Evolutionary conservation across 30 jellyfish, hydroid and myxozoan species (phyloP).

Genomic region (Aurelia sp.): DNA sequence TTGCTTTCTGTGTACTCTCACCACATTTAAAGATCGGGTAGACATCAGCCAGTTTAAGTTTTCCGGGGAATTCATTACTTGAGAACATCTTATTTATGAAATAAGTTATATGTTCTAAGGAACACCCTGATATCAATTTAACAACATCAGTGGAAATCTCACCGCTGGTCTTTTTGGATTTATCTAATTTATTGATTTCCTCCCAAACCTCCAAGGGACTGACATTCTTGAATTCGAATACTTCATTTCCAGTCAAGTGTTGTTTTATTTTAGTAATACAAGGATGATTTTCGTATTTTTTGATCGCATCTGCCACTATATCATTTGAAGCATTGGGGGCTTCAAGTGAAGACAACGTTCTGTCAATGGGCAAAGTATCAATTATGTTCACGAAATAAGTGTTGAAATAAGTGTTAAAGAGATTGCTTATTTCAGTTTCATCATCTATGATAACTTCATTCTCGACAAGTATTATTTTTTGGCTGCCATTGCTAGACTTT

Average conservation of each 20-base stretch:
- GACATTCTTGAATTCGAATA: neutral
- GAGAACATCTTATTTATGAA: neutral
- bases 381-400: constrained; percentile 30
- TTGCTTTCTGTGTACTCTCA: constrained; percentile 13
- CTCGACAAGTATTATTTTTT: too few relatives aligned
- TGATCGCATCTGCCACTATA: neutral
- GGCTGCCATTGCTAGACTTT: too few relatives aligned
- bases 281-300: neutral
- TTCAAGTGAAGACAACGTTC: neutral
- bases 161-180: neutral
- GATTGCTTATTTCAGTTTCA: constrained; percentile 3
- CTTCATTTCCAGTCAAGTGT: neutral
- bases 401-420: constrained; percentile 10
- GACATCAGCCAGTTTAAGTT: neutral
- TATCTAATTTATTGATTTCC: neutral
- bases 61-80: too few relatives aligned
- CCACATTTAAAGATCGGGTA: constrained; percentile 9
- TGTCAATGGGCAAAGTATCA: neutral
- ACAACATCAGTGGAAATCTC: neutral
- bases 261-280: neutral
- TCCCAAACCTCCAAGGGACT: constrained; percentile 3
- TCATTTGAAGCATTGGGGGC: neutral
- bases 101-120: neutral
- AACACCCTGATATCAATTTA: constrained; percentile 1
- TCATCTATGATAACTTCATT: constrained; percentile 1